Evolutionary conservation across 1,140 invertebrate genomes (phyloP).

Genomic region (Calycopis cecrops): DNA sequence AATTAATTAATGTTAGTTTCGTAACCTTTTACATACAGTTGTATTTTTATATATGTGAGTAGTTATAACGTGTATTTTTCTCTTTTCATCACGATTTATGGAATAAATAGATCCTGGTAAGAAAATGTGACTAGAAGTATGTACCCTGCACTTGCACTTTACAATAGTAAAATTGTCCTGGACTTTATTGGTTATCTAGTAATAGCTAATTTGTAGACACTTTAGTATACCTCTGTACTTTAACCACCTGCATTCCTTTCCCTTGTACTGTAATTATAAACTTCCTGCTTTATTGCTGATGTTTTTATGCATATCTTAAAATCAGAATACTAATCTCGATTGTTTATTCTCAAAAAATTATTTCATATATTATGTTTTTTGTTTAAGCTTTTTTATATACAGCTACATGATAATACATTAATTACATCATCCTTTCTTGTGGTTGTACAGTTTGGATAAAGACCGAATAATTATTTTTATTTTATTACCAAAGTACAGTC

Average conservation of each 20-base stretch:
- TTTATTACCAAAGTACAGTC: too few species aligned
- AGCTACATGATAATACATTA: too few species aligned
- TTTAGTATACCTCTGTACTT: not conserved
- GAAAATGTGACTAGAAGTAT: constrained; percentile 41
- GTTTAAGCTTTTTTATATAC: too few species aligned
- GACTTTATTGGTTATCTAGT: constrained; percentile 5
- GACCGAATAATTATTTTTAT: too few species aligned
- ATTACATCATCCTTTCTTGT: too few species aligned
- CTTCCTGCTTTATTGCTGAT: not conserved
- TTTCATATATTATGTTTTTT: too few species aligned
- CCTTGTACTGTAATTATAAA: not conserved
- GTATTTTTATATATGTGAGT: constrained; percentile 34
- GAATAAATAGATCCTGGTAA: constrained; percentile 62
- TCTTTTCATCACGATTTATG: constrained; percentile 62
- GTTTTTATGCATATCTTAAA: too few species aligned
- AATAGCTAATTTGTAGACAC: constrained; percentile 3
- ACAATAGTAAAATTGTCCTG: constrained; percentile 12
- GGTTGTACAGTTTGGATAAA: too few species aligned
- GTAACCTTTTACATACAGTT: constrained; percentile 21
- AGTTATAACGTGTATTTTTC: constrained; percentile 40
- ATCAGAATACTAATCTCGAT: too few species aligned
- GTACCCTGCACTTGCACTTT: constrained; percentile 29
- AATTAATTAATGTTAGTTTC: not conserved
- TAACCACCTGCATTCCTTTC: not conserved
- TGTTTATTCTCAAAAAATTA: too few species aligned